Base-by-base conservation (phyloP, 2,797 vertebrate genomes). In the Mormyrops boulengeri region DNA sequence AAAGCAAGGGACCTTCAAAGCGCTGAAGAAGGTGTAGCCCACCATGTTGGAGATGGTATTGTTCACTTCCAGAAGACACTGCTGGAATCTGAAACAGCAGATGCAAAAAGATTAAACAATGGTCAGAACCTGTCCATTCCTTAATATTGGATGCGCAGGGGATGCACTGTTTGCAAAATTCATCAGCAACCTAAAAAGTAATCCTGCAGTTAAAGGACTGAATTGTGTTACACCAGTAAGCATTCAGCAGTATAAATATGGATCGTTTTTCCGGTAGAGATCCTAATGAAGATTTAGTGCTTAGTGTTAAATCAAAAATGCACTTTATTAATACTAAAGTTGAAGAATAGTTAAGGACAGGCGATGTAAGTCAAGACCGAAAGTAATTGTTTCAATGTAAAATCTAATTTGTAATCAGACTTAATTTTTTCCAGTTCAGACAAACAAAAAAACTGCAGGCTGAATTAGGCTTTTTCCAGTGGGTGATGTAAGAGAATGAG, bases 1-100 rank as follows among this genome's bases (percentile, higher is more conserved):
- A 2, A 98, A 99, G 94, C 98, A 98, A 1, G 97, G 96, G 90
- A 96, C 93, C 92, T 97, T 96, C 90, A 98, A 94, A 92, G 98
- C 69, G 69, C 97, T 97, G 89, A 98, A 99, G 94, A 97, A 98
- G 66, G 96, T 96, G 85, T 96, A 91, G 0, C 97, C 98, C 80
- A 98, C 96, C 3, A 97, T 91, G 17, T 95, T 92, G 0, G 97
- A 95, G 50, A 98, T 92, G 41, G 96, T 94, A 91, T 97, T 95
- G 0, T 92, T 95, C 7, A 96, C 94, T 19, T 90, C 92, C 90
- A 89, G 93, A 73, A 98, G 94, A 91, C 98, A 98, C 0, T 69
- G 90, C 26, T 91, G 96, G 92, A 98, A 98, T 92, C 98, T 98
- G 93, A 0, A 55, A 8, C 7, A 47, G 14, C 11, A 34, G 17